Evolutionary conservation across 2,113 vertebrate species (phyloP).

Genomic region (Tachycineta bicolor): DNA sequence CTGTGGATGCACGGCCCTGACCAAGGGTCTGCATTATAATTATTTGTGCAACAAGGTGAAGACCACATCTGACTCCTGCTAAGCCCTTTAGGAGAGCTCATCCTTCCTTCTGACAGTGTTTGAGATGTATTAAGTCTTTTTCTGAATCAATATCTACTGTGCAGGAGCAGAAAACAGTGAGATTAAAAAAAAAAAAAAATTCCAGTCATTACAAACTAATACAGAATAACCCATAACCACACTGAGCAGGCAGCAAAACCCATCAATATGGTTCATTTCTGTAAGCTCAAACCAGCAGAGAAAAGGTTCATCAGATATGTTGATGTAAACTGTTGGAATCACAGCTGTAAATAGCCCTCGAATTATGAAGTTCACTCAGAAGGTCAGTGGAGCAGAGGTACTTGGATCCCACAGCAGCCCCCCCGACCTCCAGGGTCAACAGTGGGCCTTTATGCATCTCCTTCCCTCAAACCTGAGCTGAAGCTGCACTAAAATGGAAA

Average conservation of each 20-base stretch:
- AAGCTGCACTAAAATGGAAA: neutral
- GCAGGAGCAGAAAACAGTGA: neutral
- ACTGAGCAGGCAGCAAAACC: neutral
- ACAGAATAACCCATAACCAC: neutral
- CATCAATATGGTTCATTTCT: neutral
- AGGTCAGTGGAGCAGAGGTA: neutral
- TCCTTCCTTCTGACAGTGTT: neutral
- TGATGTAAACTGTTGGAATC: neutral
- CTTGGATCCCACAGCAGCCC: rapidly evolving
- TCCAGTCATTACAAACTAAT: neutral
- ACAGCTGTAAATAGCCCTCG: neutral
- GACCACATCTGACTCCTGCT: conserved; percentile 17
- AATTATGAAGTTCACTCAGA: neutral
- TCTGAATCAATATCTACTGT: neutral
- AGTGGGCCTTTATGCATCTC: rapidly evolving
- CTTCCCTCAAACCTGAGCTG: neutral
- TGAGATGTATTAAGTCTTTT: neutral
- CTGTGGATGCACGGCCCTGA: conserved; percentile 37
- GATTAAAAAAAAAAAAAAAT: neutral
- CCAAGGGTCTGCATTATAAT: conserved; percentile 60
- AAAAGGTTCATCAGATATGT: rapidly evolving
- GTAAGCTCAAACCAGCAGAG: neutral
- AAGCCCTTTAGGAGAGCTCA: conserved; percentile 25
- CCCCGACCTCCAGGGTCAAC: rapidly evolving
- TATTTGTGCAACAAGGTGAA: conserved; percentile 18